Evolutionary conservation across 2,888 invertebrate genomes (phyloP), one percentile per base, ranked within the genome.

Genomic region (Phasia obesa): DNA sequence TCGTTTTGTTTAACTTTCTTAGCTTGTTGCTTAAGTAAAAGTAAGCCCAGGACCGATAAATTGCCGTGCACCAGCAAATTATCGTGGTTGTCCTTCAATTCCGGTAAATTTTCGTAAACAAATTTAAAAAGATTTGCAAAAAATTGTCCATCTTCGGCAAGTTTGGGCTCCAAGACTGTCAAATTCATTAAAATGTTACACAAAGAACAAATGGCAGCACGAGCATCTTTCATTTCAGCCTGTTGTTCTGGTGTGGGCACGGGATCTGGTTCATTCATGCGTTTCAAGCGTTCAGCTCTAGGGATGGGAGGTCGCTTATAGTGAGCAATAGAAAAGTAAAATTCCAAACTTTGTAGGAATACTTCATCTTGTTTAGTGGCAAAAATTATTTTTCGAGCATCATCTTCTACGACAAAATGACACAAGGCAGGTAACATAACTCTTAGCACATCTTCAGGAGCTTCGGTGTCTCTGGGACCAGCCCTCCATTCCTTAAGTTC

Each of bases 141-240:
- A 13, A 95, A 92, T 62, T 94, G 92, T 79, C 96, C 95, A 85
- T 95, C 94, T 88, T 96, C 96, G 6, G 97, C 96, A 59, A 96
- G 92, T 90, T 96, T 96, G 0, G 96, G 94, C 87, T 98, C 98
- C 79, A 98, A 91, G 0, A 98, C 98, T 15, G 97, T 96, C 2
- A 98, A 93, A 89, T 98, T 98, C 96, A 98, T 97, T 85, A 98
- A 94, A 78, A 97, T 95, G 88, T 97, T 97, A 91, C 97, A 98
- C 35, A 97, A 93, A 86, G 97, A 96, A 84, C 96, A 95, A 93
- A 98, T 95, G 0, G 97, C 97, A 3, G 94, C 93, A 80, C 97
- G 94, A 0, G 97, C 96, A 90, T 96, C 96, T 87, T 95, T 95
- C 95, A 97, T 96, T 86, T 96, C 95, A 87, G 96, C 96, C 77